Conservation (phyloP, 92 coral and sea anemone species). For the Scolanthus callimorphus region DNA sequence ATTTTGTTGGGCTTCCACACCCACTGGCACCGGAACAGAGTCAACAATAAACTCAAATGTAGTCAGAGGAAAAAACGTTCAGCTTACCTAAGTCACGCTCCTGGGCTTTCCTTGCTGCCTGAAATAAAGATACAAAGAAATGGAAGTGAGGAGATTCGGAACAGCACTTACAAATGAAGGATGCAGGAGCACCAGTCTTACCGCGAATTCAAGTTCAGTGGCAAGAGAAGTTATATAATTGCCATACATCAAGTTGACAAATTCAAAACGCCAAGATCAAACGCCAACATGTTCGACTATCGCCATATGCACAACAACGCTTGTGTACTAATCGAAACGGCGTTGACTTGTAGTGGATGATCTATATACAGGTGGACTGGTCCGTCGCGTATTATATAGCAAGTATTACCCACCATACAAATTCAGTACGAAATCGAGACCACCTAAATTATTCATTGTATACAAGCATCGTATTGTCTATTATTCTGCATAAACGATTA, state of each 20-base stretch:
- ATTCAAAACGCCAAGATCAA: too few species aligned
- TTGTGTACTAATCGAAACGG: too few species aligned
- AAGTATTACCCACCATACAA: background rate
- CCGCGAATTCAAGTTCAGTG: slow-evolving; percentile 35
- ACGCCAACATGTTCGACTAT: too few species aligned
- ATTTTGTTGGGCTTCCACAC: too few species aligned
- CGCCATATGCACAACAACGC: too few species aligned
- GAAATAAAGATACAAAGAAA: slow-evolving; percentile 4
- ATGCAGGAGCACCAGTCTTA: background rate
- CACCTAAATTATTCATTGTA: background rate
- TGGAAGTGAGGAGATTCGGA: too few species aligned
- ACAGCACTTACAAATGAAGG: too few species aligned
- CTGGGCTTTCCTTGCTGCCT: slow-evolving; percentile 62
- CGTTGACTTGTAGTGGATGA: too few species aligned
- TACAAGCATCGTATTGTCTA: background rate
- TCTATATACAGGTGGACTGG: too few species aligned
- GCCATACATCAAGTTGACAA: slow-evolving; percentile 37
- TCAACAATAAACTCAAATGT: too few species aligned
- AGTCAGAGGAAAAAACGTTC: background rate
- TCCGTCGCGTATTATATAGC: too few species aligned
- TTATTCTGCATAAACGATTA: background rate
- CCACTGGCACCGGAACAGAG: too few species aligned
- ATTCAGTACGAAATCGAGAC: background rate
- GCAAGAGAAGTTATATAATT: slow-evolving; percentile 33
- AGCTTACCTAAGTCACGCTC: slow-evolving; percentile 50